Conservation (phyloP, 2,888 invertebrate genomes). For the Plebejus anna region DNA sequence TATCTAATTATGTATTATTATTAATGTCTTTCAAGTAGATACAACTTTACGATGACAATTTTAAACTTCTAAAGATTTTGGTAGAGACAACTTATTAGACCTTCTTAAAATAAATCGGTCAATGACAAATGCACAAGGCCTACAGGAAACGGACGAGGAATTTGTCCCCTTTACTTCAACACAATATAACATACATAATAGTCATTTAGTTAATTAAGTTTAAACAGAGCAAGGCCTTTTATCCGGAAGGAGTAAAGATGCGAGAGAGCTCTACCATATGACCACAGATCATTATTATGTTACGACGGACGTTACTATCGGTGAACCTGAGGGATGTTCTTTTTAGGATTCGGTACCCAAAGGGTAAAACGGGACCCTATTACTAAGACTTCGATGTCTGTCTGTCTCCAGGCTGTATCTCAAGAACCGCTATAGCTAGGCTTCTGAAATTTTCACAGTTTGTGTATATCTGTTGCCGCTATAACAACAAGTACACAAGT, state of each 20-base stretch:
- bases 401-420: too few relatives aligned
- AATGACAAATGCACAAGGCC: slow-evolving; percentile 5
- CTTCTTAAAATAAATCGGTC: background rate
- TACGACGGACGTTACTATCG: background rate
- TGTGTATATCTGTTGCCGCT: too few relatives aligned
- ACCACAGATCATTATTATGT: background rate
- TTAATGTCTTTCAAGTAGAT: too few relatives aligned
- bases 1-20: too few relatives aligned
- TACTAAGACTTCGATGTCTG: too few relatives aligned
- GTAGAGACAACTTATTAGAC: background rate
- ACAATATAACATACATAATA: slow-evolving; percentile 5
- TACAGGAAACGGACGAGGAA: slow-evolving; percentile 4
- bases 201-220: background rate
- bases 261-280: background rate
- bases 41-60: too few relatives aligned
- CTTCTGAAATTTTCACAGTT: too few relatives aligned
- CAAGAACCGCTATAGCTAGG: too few relatives aligned
- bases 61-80: background rate
- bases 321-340: background rate
- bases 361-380: too few relatives aligned
- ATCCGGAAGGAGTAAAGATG: background rate
- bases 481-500: too few relatives aligned
- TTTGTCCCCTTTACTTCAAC: background rate
- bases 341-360: too few relatives aligned
- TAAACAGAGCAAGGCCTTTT: slow-evolving; percentile 7